Evolutionary conservation across 2,113 vertebrate species (phyloP), one percentile per base, ranked within the genome.

Genomic region (Myxocyprinus asiaticus): DNA sequence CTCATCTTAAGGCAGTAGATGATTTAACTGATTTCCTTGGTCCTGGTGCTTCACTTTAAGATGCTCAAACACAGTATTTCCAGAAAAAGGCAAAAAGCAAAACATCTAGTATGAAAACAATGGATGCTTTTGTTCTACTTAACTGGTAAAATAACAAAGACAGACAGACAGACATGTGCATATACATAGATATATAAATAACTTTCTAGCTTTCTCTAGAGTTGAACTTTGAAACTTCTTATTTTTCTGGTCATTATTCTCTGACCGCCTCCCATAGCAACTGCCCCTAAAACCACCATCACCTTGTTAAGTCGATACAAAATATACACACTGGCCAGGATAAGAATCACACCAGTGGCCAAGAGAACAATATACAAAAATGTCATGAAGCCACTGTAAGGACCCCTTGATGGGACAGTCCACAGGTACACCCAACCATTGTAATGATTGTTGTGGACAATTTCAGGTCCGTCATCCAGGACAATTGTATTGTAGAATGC

Each of bases 381-480:
- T 93, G n/a, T 92, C 87, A 22, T 89, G 88, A 89, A 92, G 15
- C 73, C 90, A 71, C 50, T 82, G 87, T 86, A 94, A 75, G 56
- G 12, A 33, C 63, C 75, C 45, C 86, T 67, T 0, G 95, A 92
- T 1, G 96, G 93, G 48, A 98, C 92, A 0, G 94, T 94, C 92
- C 98, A 97, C 22, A 99, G 91, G 51, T 92, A 96, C 79, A 91
- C 91, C 87, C 95, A 91, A 53, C 90, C 88, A 8, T 91, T 83
- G 1, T 94, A 92, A 74, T 87, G 78, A 79, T 88, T 93, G 22
- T 92, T 71, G 0, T 97, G 95, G 77, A 94, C 84, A 48, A 89
- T 92, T 12, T 91, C 86, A 1, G 84, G 85, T 0, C 88, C 75
- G 4, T 88, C 76, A 45, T 86, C 87, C 6, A 92, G 4, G 22